phyloP scores from a whole-genome alignment of 2,797 vertebrate genomes.

The Malacoraja senta region DNA sequence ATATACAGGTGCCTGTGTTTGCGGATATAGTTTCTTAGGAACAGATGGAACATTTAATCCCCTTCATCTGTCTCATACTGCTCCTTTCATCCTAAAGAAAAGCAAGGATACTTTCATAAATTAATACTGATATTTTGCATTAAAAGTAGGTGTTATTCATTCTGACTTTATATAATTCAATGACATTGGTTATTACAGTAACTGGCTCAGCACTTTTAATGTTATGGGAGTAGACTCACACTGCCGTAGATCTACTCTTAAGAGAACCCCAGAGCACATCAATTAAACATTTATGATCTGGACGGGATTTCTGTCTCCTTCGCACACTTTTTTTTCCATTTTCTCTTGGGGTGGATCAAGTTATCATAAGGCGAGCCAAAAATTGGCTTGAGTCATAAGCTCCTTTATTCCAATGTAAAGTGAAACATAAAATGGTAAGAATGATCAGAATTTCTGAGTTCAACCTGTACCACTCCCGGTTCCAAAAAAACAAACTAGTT shows the following conservation, averaged over 20 bases:
- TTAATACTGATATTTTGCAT: not conserved
- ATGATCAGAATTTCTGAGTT: not conserved
- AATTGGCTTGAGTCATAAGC: not conserved
- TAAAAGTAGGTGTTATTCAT: not conserved
- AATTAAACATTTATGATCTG: not conserved
- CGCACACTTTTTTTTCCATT: not conserved
- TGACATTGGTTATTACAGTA: not conserved
- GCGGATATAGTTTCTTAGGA: not conserved
- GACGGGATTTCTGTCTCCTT: not conserved
- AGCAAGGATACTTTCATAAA: not conserved
- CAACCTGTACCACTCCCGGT: not conserved
- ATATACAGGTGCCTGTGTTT: not conserved
- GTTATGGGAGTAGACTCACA: not conserved
- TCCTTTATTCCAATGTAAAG: not conserved
- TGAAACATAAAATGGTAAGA: not conserved
- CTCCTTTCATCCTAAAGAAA: not conserved
- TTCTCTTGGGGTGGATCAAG: not conserved
- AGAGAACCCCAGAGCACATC: not conserved
- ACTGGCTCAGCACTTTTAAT: not conserved
- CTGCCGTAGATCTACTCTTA: not conserved
- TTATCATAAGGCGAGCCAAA: not conserved
- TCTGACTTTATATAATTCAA: not conserved
- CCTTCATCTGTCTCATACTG: no score
- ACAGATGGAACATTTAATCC: not conserved
- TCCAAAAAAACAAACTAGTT: not conserved